Percentiles rank a stretch among this genome's conserved stretches.
phyloP scores from a whole-genome alignment of 1,140 invertebrate species.

The Caerostris darwini region DNA sequence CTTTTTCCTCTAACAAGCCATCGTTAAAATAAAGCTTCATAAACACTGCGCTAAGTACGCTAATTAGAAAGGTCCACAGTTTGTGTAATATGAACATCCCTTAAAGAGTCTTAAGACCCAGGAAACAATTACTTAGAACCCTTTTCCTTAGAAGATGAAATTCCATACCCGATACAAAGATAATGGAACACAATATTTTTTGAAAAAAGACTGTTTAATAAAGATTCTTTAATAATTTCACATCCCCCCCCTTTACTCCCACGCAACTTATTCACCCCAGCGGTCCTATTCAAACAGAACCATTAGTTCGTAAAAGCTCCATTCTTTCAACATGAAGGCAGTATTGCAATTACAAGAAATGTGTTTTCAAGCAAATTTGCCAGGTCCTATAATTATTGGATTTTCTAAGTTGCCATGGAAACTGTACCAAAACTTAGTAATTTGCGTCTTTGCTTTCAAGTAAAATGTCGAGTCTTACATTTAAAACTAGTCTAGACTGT shows the following conservation, averaged over 20 bases:
- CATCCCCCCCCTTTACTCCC: not conserved
- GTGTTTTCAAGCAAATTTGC: constrained; percentile 14
- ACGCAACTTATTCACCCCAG: not conserved
- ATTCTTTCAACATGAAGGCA: not conserved
- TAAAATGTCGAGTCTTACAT: not conserved
- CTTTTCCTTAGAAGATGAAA: not conserved
- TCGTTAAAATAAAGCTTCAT: not conserved
- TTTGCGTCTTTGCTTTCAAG: not conserved
- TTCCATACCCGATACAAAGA: not conserved
- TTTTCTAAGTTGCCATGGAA: not conserved
- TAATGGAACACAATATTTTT: not conserved
- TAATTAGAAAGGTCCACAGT: not conserved
- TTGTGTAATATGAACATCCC: not conserved
- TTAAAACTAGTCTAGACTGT: not conserved
- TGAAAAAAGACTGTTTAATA: not conserved
- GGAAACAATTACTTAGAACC: not conserved
- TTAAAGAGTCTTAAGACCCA: not conserved
- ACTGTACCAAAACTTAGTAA: constrained; percentile 6
- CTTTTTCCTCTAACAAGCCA: not conserved
- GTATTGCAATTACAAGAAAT: constrained; percentile 3
- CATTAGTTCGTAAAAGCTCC: not conserved
- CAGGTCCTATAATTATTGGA: constrained; percentile 2
- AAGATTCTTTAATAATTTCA: constrained; percentile 3
- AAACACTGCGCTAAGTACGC: not conserved
- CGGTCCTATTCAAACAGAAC: not conserved